Evolutionary conservation across 2,888 invertebrate genomes (phyloP), one percentile per base, ranked within the genome.

Genomic region (Drosophila barbarae): DNA sequence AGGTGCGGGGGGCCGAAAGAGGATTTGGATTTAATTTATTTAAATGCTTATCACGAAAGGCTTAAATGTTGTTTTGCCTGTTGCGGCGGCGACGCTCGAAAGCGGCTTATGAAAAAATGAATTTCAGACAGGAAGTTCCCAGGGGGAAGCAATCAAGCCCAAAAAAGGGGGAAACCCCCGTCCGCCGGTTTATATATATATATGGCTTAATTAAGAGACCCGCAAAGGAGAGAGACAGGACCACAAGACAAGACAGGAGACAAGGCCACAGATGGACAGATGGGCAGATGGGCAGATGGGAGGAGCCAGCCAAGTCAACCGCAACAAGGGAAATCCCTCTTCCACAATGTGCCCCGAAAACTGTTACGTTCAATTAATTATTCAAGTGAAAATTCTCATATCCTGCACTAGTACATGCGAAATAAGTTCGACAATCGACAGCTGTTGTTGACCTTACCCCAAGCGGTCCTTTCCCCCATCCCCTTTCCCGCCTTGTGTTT

Each of bases 311-410:
- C 54, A 47, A 49, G 28, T 9, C 52, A 56, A 50, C 55, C 55
- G 55, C 55, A 64, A 60, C 67, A 58, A 52, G 59, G 72, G 66
- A 52, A 55, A 39, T 21, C 46, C 54, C 34, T 35, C 28, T 12
- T 15, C 28, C 28, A 8, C 18, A n/a, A n/a, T n/a, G n/a, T 10
- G 15, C 35, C 36, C 41, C 28, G 28, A 32, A 41, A 66, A 58
- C 39, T 58, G 68, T 72, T 71, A 69, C 63, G 74, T 74, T 82
- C 76, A 84, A 85, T 85, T 85, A 85, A 85, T 85, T 85, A 85
- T 85, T 85, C 84, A 81, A 84, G 77, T 85, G 79, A 79, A 86
- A 86, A 86, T 85, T 77, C 81, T 85, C 85, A 86, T 86, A 86
- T 85, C 82, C 85, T 75, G 59, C 73, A 65, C 63, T 70, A 23